A percentile compares a stretch with the other conserved stretches of the same genome.
Evolutionary conservation across 2,888 invertebrate species (phyloP).

Genomic region (Malacosoma neustria): DNA sequence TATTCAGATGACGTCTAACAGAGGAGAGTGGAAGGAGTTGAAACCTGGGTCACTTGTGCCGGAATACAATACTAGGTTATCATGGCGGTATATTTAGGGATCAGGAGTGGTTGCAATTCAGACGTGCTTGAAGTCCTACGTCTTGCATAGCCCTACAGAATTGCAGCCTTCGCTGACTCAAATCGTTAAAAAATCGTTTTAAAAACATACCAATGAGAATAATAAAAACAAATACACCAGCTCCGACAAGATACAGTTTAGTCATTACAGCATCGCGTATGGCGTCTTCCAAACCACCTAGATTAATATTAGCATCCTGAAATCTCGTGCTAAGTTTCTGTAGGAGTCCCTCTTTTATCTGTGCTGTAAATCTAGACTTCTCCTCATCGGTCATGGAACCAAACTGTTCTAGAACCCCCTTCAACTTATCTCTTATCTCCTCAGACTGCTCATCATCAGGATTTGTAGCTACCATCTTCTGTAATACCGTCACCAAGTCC

Average conservation of each 20-base stretch:
- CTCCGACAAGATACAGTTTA: slow-evolving; percentile 35
- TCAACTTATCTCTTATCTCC: slow-evolving; percentile 35
- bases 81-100: no score
- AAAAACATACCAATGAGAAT: slow-evolving; percentile 38
- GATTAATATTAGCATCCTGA: slow-evolving; percentile 30
- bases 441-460: slow-evolving; percentile 44
- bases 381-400: slow-evolving; percentile 40
- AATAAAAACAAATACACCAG: slow-evolving; percentile 36
- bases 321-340: slow-evolving; percentile 36
- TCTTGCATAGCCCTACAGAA: no score
- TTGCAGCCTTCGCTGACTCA: no score
- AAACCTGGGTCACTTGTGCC: no score
- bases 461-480: slow-evolving; percentile 39
- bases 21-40: no score
- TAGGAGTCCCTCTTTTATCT: slow-evolving; percentile 46
- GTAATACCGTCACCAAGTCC: slow-evolving; percentile 41
- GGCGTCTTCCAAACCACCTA: slow-evolving; percentile 40
- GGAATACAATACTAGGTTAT: no score
- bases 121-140: no score
- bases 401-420: slow-evolving; percentile 36
- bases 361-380: slow-evolving; percentile 35
- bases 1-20: no score
- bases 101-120: no score
- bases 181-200: not conserved
- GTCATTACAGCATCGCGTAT: slow-evolving; percentile 37